These are phyloP conservation scores for Macrophya annulata DNA, from an alignment of 2,888 invertebrate genomes.

Conservation along the genomic window DNA sequence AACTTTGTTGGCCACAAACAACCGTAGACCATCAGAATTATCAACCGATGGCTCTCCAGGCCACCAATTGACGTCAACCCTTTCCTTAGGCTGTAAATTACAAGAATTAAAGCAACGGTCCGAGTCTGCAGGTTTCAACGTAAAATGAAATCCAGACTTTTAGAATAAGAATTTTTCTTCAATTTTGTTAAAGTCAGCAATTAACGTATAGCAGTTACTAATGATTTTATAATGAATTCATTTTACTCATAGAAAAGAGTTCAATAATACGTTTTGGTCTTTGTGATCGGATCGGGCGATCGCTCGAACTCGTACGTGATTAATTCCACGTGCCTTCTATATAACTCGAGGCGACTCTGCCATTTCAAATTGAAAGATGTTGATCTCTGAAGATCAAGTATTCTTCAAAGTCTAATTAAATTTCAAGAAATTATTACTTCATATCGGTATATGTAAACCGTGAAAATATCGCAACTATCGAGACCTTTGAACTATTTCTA, in stretches of 20 bases:
- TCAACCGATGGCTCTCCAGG: not conserved
- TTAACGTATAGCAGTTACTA: not conserved
- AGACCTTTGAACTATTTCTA: not conserved
- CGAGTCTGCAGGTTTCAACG: not conserved
- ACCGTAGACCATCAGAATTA: conserved; percentile 8
- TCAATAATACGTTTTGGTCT: not conserved
- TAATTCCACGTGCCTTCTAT: conserved; percentile 25
- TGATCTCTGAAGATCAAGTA: not conserved
- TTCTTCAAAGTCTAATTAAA: not conserved
- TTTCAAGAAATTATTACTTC: not conserved
- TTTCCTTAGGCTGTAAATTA: conserved; percentile 7
- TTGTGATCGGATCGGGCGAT: not conserved
- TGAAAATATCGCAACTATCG: not conserved
- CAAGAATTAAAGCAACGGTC: not conserved
- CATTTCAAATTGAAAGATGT: not conserved
- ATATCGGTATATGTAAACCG: not conserved
- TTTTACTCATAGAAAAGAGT: not conserved
- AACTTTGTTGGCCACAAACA: conserved; percentile 42
- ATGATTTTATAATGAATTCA: conserved; percentile 1
- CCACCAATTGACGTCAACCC: conserved; percentile 35
- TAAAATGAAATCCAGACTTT: not conserved
- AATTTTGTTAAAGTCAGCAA: not conserved
- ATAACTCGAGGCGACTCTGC: conserved; percentile 3
- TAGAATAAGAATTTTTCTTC: not conserved
- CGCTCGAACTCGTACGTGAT: conserved; percentile 19